Percentiles rank a stretch among this genome's conserved stretches.
Conservation (phyloP, 2,113 vertebrate species). For the Morphnarchus princeps region DNA sequence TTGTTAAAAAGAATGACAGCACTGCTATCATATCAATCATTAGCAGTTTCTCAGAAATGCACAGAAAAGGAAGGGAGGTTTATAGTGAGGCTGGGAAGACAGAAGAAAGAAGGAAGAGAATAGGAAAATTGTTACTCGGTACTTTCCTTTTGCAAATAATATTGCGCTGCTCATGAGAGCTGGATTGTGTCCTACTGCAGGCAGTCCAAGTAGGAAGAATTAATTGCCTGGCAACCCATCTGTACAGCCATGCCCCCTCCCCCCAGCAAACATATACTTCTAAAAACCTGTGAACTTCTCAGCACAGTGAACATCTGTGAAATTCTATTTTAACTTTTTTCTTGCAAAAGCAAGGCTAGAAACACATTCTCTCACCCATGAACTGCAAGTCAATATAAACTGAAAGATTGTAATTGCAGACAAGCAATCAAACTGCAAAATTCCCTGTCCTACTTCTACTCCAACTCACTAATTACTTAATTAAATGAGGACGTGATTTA, state of each 20-base stretch:
- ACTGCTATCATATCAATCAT: conserved; percentile 80
- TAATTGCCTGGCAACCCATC: conserved; percentile 52
- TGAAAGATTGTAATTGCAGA: background rate
- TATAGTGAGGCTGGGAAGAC: conserved; percentile 50
- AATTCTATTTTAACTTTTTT: conserved; percentile 1
- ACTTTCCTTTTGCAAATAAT: conserved; percentile 55
- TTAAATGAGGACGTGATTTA: background rate
- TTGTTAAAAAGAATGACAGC: conserved; percentile 79
- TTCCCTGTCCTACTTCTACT: background rate
- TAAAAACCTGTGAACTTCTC: conserved; percentile 16
- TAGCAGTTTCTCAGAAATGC: conserved; percentile 67
- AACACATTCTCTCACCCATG: background rate
- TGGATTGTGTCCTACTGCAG: conserved; percentile 36
- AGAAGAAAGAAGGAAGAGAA: conserved; percentile 55
- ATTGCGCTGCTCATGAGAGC: background rate
- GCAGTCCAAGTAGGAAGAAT: conserved; percentile 54
- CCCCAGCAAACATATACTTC: conserved; percentile 19
- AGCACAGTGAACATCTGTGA: background rate
- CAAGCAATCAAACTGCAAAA: background rate
- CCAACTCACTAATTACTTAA: background rate
- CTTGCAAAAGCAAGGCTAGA: background rate
- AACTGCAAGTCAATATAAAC: background rate
- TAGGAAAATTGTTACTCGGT: conserved; percentile 59
- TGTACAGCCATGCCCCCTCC: conserved; percentile 26
- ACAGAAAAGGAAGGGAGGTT: conserved; percentile 51